Evolutionary conservation across 2,113 vertebrate species (phyloP), one percentile per base, ranked within the genome.

Genomic region (Paratilapia polleni): DNA sequence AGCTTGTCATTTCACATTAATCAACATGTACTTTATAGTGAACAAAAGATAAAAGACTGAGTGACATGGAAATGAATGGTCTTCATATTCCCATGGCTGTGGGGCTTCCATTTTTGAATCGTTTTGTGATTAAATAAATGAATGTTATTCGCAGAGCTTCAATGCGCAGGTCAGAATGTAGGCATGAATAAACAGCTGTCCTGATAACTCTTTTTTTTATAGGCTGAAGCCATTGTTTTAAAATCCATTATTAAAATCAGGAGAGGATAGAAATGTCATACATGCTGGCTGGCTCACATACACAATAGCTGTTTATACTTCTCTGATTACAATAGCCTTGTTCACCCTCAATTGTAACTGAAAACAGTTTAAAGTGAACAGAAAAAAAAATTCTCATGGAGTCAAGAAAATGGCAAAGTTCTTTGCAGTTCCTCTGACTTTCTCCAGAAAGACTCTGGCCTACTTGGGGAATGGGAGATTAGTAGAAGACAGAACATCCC

Each of bases 401-500:
- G 56, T 85, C 36, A 34, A 80, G 68, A 64, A 86, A 92, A 92
- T 80, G 62, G 82, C 58, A 81, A 87, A 92, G 80, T 86, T 90
- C 64, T 80, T 74, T 43, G 41, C 82, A 80, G 62, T 83, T 88
- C 52, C 82, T 86, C 24, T 1, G 58, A 86, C 78, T 89, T 88
- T 85, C 83, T 86, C 73, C 58, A 80, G 79, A 78, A 88, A 84
- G 83, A 66, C 60, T 91, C n/a, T 83, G 87, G 84, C 84, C 88
- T 92, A 92, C 76, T 91, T 88, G 80, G 34, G 73, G 68, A 90
- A 73, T 54, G 31, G 62, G 70, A 88, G 93, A 93, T 94, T 93
- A 94, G 87, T 49, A 61, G 68, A 92, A 92, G 89, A 82, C 83
- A 79, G 74, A 87, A 83, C 89, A 92, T 92, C 91, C 94, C 92